These are phyloP conservation scores for Cephus pygmeus DNA, from an alignment of 2,888 invertebrate species.

Conservation along the genomic window DNA sequence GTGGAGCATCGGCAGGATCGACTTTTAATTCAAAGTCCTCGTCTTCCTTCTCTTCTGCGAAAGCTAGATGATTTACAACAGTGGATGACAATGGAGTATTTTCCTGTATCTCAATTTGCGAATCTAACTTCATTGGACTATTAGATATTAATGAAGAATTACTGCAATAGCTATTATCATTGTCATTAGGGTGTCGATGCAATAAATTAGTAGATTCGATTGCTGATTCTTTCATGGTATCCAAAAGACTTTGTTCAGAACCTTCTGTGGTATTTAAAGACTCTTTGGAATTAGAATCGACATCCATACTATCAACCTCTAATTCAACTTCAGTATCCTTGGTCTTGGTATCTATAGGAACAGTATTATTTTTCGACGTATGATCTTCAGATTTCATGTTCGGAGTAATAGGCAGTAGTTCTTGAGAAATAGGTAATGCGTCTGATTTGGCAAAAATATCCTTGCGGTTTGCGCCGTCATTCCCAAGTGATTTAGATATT, in stretches of 20 bases:
- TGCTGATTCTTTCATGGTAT: constrained; percentile 11
- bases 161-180: constrained; percentile 30
- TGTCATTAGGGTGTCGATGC: constrained; percentile 56
- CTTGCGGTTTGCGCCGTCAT: background rate
- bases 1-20: background rate
- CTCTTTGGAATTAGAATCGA: background rate
- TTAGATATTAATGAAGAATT: background rate
- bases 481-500: background rate
- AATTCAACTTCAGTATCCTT: background rate
- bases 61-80: background rate
- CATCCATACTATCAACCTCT: background rate
- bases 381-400: background rate
- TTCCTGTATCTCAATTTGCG: background rate
- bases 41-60: background rate
- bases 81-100: background rate
- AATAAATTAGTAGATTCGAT: constrained; percentile 42
- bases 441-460: background rate
- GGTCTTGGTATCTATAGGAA: background rate
- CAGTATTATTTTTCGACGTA: background rate
- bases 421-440: background rate
- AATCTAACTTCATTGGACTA: background rate
- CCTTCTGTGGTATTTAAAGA: background rate
- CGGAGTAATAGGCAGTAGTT: background rate
- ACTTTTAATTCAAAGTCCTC: background rate
- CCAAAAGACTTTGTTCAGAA: constrained; percentile 10